Evolutionary conservation across 30 jellyfish, hydroid and myxozoan species (phyloP).

Genomic region (Rhopilema esculentum): DNA sequence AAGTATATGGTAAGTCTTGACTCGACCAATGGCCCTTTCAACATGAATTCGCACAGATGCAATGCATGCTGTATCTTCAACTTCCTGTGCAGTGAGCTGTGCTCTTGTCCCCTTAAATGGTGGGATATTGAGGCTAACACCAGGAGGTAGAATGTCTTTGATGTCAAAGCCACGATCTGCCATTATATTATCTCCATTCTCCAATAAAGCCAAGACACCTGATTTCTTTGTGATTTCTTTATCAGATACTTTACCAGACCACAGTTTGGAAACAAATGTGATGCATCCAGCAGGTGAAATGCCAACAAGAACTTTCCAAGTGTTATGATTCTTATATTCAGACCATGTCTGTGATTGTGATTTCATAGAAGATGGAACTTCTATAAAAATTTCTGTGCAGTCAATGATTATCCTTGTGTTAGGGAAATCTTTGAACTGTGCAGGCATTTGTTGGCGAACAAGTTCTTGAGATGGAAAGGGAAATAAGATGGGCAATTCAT

Average conservation of each 20-base stretch:
- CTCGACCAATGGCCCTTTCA: constrained; percentile 56
- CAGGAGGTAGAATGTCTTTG: constrained; percentile 31
- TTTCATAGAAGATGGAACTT: constrained; percentile 43
- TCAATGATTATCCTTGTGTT: constrained; percentile 38
- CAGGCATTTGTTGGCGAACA: constrained; percentile 3
- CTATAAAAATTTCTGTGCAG: constrained; percentile 25
- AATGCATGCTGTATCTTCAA: constrained; percentile 26
- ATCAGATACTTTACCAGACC: constrained; percentile 57
- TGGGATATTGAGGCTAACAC: constrained; percentile 49
- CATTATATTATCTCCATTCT: constrained; percentile 59
- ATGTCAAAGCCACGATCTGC: constrained; percentile 71
- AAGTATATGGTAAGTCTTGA: constrained; percentile 45
- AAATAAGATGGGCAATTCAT: constrained; percentile 17
- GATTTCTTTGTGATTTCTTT: constrained; percentile 45
- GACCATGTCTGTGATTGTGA: constrained; percentile 38
- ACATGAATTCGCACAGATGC: constrained; percentile 66
- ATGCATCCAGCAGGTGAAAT: constrained; percentile 35
- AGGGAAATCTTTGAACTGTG: constrained; percentile 6
- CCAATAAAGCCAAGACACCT: constrained; percentile 33
- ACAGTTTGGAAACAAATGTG: constrained; percentile 35
- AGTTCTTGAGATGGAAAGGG: constrained; percentile 30
- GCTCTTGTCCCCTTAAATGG: constrained; percentile 20
- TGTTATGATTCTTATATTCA: constrained; percentile 6
- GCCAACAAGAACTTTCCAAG: constrained; percentile 50
- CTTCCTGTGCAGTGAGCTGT: constrained; percentile 46